Percentiles rank a stretch among this genome's conserved stretches.
Evolutionary conservation across 2,797 vertebrate species (phyloP).

Genomic region (Cossypha caffra): DNA sequence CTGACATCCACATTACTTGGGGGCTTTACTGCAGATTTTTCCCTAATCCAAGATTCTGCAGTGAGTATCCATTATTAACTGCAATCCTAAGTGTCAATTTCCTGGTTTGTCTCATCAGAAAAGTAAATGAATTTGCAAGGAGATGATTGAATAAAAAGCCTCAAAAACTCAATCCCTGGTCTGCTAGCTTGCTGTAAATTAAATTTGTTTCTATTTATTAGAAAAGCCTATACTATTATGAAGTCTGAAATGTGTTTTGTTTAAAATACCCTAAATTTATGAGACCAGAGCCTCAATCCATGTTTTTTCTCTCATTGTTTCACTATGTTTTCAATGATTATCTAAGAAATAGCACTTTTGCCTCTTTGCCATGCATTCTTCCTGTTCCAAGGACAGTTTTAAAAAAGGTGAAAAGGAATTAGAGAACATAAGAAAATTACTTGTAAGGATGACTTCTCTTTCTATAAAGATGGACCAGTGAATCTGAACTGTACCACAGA

Average conservation of each 20-base stretch:
- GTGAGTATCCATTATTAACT: not conserved
- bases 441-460: not conserved
- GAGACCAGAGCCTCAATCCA: not conserved
- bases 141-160: not conserved
- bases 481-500: not conserved
- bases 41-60: not conserved
- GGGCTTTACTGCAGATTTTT: not conserved
- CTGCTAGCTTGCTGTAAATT: not conserved
- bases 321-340: not conserved
- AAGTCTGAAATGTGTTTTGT: not conserved
- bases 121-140: not conserved
- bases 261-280: not conserved
- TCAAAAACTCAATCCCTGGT: not conserved
- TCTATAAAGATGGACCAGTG: not conserved
- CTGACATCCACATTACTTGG: not conserved
- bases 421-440: not conserved
- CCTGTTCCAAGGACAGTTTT: not conserved
- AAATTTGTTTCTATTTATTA: not conserved
- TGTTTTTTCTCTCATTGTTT: not conserved
- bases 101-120: not conserved
- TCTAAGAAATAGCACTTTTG: not conserved
- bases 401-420: not conserved
- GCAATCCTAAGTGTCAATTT: not conserved
- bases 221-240: not conserved
- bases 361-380: not conserved